A percentile compares a stretch with the other conserved stretches of the same genome.
These are phyloP conservation scores for Orchesella cincta DNA, from an alignment of 1,140 invertebrate species.

Conservation along the genomic window DNA sequence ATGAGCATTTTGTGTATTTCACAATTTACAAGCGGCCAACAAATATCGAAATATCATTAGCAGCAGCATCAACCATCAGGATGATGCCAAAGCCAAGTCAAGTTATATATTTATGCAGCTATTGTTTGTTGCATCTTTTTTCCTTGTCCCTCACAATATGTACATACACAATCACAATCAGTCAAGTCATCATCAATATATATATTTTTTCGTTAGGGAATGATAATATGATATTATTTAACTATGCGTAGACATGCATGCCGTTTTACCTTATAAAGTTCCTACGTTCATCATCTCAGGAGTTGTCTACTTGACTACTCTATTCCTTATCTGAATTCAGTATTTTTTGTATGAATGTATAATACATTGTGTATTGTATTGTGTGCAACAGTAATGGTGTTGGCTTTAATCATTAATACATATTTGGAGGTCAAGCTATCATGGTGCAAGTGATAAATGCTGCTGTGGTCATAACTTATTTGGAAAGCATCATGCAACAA, in stretches of 20 bases:
- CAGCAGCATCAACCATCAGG: no score
- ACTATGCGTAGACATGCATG: slow-evolving; percentile 14
- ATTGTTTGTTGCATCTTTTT: slow-evolving; percentile 9
- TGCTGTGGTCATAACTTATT: slow-evolving; percentile 13
- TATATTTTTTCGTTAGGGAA: background rate
- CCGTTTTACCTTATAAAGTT: background rate
- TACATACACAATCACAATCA: slow-evolving; percentile 6
- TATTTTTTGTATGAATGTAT: no score
- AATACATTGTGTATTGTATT: no score
- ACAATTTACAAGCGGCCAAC: background rate
- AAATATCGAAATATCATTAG: no score
- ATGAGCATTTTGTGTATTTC: no score
- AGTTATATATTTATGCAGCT: background rate
- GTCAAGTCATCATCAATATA: background rate
- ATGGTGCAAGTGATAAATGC: slow-evolving; percentile 26
- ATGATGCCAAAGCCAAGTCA: background rate
- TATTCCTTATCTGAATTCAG: no score
- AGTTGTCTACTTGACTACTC: background rate
- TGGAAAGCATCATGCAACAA: background rate
- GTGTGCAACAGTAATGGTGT: background rate
- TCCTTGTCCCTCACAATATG: slow-evolving; percentile 19
- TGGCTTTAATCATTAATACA: background rate
- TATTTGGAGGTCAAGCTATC: slow-evolving; percentile 23
- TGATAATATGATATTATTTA: background rate
- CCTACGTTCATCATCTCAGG: no score